Percentiles rank a stretch among this genome's conserved stretches.
These are phyloP conservation scores for Hippolais icterina DNA, from an alignment of 2,113 vertebrate genomes.

Conservation along the genomic window DNA sequence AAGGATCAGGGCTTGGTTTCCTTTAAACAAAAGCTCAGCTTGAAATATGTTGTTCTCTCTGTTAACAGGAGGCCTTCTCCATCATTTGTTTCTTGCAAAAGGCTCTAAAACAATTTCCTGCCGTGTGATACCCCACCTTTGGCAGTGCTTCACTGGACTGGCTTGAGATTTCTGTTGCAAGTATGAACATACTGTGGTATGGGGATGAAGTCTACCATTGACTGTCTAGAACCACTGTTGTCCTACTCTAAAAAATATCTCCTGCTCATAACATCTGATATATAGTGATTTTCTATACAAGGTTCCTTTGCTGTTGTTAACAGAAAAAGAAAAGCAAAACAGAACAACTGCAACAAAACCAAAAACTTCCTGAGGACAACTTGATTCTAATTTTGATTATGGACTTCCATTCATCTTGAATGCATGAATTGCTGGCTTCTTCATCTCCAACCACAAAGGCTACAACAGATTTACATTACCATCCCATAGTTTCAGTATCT, in stretches of 20 bases:
- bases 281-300: background rate
- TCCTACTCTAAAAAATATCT: background rate
- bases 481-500: background rate
- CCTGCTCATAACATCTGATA: background rate
- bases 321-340: background rate
- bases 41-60: background rate
- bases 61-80: background rate
- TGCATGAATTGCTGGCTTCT: background rate
- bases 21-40: background rate
- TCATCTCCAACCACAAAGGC: background rate
- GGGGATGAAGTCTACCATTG: background rate
- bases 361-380: background rate
- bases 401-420: background rate
- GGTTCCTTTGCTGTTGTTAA: background rate
- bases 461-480: background rate
- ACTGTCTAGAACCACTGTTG: background rate
- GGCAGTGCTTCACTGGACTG: background rate
- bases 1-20: background rate
- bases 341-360: background rate
- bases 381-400: background rate
- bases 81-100: background rate
- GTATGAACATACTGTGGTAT: fast-evolving
- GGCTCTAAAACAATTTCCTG: background rate
- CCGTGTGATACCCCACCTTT: fast-evolving
- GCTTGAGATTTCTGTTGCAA: background rate